Evolutionary conservation across 2,888 invertebrate genomes (phyloP), one percentile per base, ranked within the genome.

Genomic region (Uloborus plumipes): DNA sequence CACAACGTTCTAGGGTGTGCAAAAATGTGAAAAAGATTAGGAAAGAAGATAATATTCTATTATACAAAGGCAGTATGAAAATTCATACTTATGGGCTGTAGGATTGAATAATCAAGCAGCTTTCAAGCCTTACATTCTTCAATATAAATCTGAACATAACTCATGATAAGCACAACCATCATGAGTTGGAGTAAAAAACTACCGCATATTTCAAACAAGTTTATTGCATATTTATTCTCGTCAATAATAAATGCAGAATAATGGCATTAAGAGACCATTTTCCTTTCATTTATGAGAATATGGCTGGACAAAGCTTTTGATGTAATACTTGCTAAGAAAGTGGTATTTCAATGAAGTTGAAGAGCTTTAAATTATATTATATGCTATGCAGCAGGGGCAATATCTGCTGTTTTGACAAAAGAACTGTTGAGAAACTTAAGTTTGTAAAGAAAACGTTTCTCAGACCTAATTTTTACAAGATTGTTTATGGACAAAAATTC

Each of bases 61-160:
- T 65, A 66, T 73, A 79, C 79, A 73, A 80, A 79, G 79, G 79
- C 79, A 80, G 73, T 69, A 73, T 69, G 73, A 67, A 73, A 18
- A 55, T 61, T 80, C 73, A 80, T 69, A 69, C 67, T 80, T 67
- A 47, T 80, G 79, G 79, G 79, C 79, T 80, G 79, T 80, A 50
- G 71, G 70, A 66, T 72, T 66, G 49, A 72, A 49, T 80, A 67
- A 51, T 58, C 58, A 70, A 64, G 70, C 50, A 70, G 67, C 70
- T 70, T 47, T 39, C 53, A 26, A 47, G 50, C 22, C 20, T 26
- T 51, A 66, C 49, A 39, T 18, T 51, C 50, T 15, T 51, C 9
- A 18, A 49, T 51, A 51, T 50, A 66, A 66, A 66, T 66, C 49
- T 51, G 49, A 66, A 66, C n/a, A 22, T 16, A 51, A 66, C 26